Percentiles rank a stretch among this genome's conserved stretches.
These are phyloP conservation scores for Vulpes lagopus DNA, from an alignment of 2,113 vertebrate genomes.

Conservation along the genomic window DNA sequence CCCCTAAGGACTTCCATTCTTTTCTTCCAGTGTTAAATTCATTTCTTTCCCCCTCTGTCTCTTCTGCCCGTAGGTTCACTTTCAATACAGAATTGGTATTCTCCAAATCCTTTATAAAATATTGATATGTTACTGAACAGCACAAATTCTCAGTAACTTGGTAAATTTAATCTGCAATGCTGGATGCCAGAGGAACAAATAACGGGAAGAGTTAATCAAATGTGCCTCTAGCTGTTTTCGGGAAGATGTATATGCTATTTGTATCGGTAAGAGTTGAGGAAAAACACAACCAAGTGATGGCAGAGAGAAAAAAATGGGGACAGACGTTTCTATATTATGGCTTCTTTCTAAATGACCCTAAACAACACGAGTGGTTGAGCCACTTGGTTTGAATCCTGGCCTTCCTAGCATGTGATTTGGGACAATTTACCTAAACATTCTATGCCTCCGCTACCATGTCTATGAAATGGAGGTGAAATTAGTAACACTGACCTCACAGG, in stretches of 20 bases:
- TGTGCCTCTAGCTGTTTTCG: fast-evolving
- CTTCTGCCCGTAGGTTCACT: background rate
- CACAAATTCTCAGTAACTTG: background rate
- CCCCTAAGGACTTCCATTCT: background rate
- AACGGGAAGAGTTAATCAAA: background rate
- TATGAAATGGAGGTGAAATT: background rate
- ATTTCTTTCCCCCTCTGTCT: background rate
- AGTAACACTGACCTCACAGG: background rate
- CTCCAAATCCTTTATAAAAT: background rate
- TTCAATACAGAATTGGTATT: background rate
- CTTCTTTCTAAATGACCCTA: background rate
- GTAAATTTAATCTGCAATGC: background rate
- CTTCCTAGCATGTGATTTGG: background rate
- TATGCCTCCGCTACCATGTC: background rate
- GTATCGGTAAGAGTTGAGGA: background rate
- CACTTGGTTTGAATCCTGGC: too few species aligned
- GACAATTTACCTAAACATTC: background rate
- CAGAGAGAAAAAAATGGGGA: background rate
- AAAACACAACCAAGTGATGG: background rate
- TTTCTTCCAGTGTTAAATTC: background rate
- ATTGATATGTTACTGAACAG: background rate
- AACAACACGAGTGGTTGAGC: background rate
- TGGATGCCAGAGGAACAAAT: background rate
- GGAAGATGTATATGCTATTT: fast-evolving
- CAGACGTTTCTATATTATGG: background rate